Base-by-base conservation (phyloP, 2,113 vertebrate genomes). In the Hydrochoerus hydrochaeris region DNA sequence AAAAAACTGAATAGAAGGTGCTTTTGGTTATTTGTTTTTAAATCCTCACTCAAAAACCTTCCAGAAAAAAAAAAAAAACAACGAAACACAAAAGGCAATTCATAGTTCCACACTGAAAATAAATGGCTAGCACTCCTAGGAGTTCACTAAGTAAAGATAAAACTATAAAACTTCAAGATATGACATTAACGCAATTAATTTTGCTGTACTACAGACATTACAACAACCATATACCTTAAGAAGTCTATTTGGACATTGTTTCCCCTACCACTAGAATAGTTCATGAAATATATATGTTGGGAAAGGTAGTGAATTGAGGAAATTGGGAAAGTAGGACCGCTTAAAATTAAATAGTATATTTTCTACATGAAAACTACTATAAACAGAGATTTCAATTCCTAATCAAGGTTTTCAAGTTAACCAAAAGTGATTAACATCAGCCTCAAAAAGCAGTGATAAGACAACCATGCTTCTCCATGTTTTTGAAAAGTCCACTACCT, bases 341-440 rank as follows among this genome's bases (percentile, higher is more conserved):
- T 44, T 81, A 77, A 73, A 85, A 57, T 95, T 80, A 88, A 88
- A 81, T 8, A 65, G 49, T n/a, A 81, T 81, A 89, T 69, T 89
- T 89, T 69, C 80, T 89, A 57, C 28, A 91, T 58, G 41, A 93
- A 69, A 54, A 87, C 14, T 62, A 89, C 85, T 77, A 38, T 44
- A 65, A 85, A 49, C n/a, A 57, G 24, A 20, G 69, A 20, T 91
- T 94, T 67, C 7, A 57, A 73, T 75, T 91, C 30, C 30, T 94
- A 95, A 88, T 19, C 57, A 91, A 93, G 78, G 58, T 30, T 91
- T 96, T 78, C 41, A 93, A 88, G 85, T 85, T 75, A 97, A 90
- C 16, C 38, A 80, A 86, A 81, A 82, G 58, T 93, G 35, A 88
- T 67, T 80, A 95, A 58, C 20, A 95, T 52, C 28, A 84, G 41